Evolutionary conservation across 2,797 vertebrate species (phyloP).

Genomic region (Dromococcyx pavoninus): DNA sequence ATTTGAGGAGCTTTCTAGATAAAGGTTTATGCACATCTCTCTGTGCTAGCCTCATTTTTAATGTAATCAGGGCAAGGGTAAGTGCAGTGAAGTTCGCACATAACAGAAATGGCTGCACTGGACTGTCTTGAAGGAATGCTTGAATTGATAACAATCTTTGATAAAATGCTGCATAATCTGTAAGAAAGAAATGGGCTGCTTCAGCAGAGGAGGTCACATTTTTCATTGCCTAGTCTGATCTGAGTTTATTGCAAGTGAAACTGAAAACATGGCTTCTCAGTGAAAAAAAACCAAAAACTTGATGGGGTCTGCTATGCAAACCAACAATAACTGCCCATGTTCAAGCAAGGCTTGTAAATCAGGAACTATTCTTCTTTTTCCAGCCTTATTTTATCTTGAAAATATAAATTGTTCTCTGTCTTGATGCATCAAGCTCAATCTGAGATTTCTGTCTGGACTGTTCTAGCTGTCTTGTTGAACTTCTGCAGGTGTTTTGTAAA

Average conservation of each 20-base stretch:
- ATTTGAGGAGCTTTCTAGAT: not conserved
- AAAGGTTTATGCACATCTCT: not conserved
- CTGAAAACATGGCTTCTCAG: too few species aligned
- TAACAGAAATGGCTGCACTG: constrained; percentile 2
- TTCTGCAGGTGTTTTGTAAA: not conserved
- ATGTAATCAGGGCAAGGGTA: not conserved
- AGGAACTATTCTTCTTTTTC: not conserved
- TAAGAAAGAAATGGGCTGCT: too few species aligned
- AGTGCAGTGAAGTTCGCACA: not conserved
- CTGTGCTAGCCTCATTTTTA: not conserved
- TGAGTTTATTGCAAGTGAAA: too few species aligned
- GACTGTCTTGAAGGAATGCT: too few species aligned
- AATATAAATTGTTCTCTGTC: not conserved
- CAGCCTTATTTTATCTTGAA: not conserved
- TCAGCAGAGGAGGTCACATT: too few species aligned
- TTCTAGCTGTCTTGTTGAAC: not conserved
- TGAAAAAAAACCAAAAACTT: constrained; percentile 19
- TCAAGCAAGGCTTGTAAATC: not conserved
- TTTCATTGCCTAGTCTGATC: too few species aligned
- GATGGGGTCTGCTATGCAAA: not conserved
- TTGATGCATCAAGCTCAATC: not conserved
- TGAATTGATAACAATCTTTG: too few species aligned
- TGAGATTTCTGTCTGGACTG: not conserved
- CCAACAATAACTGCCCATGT: not conserved
- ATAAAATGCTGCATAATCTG: too few species aligned